Conservation (phyloP, 2,888 invertebrate species). For the Limenitis camilla region DNA sequence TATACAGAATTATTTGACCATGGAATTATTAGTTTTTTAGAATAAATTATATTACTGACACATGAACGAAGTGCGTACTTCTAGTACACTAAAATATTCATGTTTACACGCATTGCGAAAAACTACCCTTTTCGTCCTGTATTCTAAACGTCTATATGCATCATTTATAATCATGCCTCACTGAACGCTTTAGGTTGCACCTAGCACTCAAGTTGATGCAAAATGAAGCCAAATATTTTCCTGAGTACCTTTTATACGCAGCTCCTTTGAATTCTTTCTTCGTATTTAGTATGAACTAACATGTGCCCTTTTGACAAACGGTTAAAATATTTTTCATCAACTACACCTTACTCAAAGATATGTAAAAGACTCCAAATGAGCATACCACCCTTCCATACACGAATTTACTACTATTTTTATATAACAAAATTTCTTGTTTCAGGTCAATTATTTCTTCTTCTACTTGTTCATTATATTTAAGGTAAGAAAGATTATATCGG, state of each 20-base stretch:
- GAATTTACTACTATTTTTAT: background rate
- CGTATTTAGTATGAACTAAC: constrained; percentile 18
- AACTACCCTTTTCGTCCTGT: too few relatives aligned
- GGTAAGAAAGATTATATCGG: constrained; percentile 13
- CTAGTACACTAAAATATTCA: too few relatives aligned
- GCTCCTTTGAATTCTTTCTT: constrained; percentile 39
- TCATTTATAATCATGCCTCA: constrained; percentile 58
- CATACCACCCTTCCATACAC: background rate
- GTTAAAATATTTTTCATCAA: too few relatives aligned
- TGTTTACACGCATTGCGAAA: too few relatives aligned
- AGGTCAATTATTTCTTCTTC: constrained; percentile 50
- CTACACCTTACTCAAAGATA: too few relatives aligned
- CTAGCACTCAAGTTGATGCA: constrained; percentile 44
- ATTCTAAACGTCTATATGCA: constrained; percentile 33
- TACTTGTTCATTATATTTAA: constrained; percentile 21
- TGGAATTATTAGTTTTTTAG: too few relatives aligned
- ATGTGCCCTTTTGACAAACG: background rate
- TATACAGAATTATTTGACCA: too few relatives aligned
- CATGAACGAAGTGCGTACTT: too few relatives aligned
- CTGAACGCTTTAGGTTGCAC: constrained; percentile 49
- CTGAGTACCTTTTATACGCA: constrained; percentile 37
- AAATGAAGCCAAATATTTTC: constrained; percentile 37
- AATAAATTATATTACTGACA: too few relatives aligned
- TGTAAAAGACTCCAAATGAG: background rate
- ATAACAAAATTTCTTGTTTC: constrained; percentile 31